Base-by-base conservation (phyloP, 53 echinoderm and acorn worm genomes). In the Holothuria leucospilota region DNA sequence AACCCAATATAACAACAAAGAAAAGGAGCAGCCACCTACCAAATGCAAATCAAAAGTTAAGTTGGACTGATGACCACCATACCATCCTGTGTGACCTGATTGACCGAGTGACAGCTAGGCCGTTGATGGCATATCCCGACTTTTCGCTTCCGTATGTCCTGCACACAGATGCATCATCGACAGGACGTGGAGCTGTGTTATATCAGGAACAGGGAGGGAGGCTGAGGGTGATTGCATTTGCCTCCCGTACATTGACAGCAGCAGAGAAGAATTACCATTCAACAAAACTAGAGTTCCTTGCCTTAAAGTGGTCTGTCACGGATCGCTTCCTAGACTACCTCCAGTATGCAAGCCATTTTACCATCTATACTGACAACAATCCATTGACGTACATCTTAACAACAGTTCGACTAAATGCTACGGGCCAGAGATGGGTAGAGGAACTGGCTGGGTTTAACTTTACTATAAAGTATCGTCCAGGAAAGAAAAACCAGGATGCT, bases 181-280 rank as follows among this genome's bases (percentile, higher is more conserved):
- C 73, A 11, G 85, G 88, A 24, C 88, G 91, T 10, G 94, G 91
- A 29, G 85, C 91, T 0, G 89, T 94, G 1, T 89, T 89, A 0
- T 94, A 94, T 23, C 94, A 94, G 71, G 40, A 70, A 46, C 91
- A 71, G 52, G 84, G 88, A 20, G 89, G 85, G 0, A 86, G 62
- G 67, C 39, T 88, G 51, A 30, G 92, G 62, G 89, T 92, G 29
- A 92, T 92, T 56, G 88, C 87, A 0, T 92, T 85, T 65, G 92
- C 26, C 0, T 89, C 89, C 4, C 58, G 92, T 0, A 86, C 92
- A 0, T 69, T 92, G 0, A 42, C 66, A 10, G 40, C 86, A 0
- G 88, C 92, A 30, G 87, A 91, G 66, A 87, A 87, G 52, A 91
- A 87, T 20, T 91, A 87, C 40, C 91, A 91, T n/a, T 85, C 91